Conservation (phyloP, 1,140 invertebrate genomes). For the Drosophila melanogaster region Release_6_plus_ISO1_MT NT_033777.3:23470001-23470500, state of each 20-base stretch:
- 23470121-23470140: background rate
- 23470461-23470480: conserved; percentile 55
- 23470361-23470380: conserved; percentile 31
- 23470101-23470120: too few species aligned
- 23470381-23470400: conserved; percentile 38
- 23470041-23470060: too few species aligned
- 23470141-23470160: conserved; percentile 1
- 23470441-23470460: conserved; percentile 42
- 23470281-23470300: conserved; percentile 27
- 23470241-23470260: conserved; percentile 11
- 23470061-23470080: too few species aligned
- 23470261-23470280: conserved; percentile 7
- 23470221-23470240: conserved; percentile 8
- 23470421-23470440: conserved; percentile 39
- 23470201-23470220: conserved; percentile 7
- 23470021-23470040: conserved; percentile 4
- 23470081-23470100: too few species aligned
- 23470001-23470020: conserved; percentile 26
- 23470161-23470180: background rate
- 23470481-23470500: conserved; percentile 76
- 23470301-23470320: conserved; percentile 30
- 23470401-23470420: conserved; percentile 25
- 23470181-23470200: conserved; percentile 3
- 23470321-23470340: conserved; percentile 34
- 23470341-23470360: conserved; percentile 8